A percentile compares a stretch with the other conserved stretches of the same genome.
phyloP scores from a whole-genome alignment of 30 jellyfish, hydroid and myxozoan genomes.

The Cassiopea xamachana region DNA sequence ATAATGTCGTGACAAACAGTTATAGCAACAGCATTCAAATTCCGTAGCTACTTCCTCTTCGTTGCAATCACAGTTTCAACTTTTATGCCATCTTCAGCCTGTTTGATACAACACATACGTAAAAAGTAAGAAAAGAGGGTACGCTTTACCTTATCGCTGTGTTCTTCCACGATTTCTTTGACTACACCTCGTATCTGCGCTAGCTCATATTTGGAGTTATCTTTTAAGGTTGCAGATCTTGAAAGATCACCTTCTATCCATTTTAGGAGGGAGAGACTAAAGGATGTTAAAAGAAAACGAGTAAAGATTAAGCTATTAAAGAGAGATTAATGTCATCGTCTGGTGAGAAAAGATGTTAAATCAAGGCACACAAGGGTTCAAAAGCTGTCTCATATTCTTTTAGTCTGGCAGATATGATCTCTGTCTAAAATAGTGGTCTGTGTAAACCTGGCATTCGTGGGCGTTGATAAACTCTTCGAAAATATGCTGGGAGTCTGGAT shows the following conservation, averaged over 20 bases:
- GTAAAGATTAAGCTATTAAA: neutral
- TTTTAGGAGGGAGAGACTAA: neutral
- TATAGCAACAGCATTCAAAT: no score
- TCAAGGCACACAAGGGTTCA: no score
- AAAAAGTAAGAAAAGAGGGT: neutral
- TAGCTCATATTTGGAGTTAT: neutral
- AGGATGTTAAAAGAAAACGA: neutral
- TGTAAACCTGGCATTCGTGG: no score
- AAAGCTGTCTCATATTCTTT: no score
- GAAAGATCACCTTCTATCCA: neutral
- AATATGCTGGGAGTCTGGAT: no score
- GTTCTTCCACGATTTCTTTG: conserved; percentile 44
- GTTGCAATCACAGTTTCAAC: no score
- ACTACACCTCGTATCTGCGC: conserved; percentile 10
- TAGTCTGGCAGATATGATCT: no score
- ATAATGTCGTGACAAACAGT: no score
- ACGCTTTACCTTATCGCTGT: conserved; percentile 19
- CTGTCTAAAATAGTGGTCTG: no score
- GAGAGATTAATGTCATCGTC: neutral
- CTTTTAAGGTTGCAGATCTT: neutral
- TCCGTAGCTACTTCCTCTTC: no score
- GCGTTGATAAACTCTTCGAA: no score
- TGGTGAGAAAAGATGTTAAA: neutral
- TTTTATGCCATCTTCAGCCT: neutral
- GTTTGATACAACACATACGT: neutral